phyloP scores from a whole-genome alignment of 2,113 vertebrate species.

The Stercorarius parasiticus region DNA sequence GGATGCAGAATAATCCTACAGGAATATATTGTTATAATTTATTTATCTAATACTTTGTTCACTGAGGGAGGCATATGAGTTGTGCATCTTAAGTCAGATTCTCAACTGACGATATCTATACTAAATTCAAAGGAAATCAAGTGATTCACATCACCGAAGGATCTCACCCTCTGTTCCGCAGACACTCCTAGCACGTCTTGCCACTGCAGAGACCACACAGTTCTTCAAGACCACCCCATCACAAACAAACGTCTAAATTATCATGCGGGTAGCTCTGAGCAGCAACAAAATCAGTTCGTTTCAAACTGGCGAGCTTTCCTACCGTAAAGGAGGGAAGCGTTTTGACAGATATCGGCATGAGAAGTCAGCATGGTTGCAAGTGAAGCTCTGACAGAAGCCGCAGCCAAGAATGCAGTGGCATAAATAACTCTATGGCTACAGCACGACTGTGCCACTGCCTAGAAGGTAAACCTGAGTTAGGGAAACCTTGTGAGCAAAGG shows the following conservation, averaged over 20 bases:
- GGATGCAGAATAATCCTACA: neutral
- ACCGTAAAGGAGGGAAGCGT: neutral
- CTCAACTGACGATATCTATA: neutral
- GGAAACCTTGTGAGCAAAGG: neutral
- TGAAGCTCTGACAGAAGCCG: neutral
- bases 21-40: neutral
- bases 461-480: neutral
- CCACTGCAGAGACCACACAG: neutral
- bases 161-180: neutral
- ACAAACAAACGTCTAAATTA: neutral
- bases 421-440: neutral
- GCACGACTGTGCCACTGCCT: neutral
- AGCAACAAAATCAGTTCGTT: neutral
- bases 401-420: neutral
- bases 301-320: neutral
- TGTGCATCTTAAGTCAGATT: neutral
- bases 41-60: neutral
- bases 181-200: neutral
- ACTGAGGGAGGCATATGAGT: neutral
- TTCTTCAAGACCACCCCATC: neutral
- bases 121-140: neutral
- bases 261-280: neutral
- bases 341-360: neutral
- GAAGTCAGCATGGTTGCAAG: neutral
- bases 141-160: neutral